A percentile compares a stretch with the other conserved stretches of the same genome.
phyloP scores from a whole-genome alignment of 2,113 vertebrate genomes.

The Sceloporus undulatus region DNA sequence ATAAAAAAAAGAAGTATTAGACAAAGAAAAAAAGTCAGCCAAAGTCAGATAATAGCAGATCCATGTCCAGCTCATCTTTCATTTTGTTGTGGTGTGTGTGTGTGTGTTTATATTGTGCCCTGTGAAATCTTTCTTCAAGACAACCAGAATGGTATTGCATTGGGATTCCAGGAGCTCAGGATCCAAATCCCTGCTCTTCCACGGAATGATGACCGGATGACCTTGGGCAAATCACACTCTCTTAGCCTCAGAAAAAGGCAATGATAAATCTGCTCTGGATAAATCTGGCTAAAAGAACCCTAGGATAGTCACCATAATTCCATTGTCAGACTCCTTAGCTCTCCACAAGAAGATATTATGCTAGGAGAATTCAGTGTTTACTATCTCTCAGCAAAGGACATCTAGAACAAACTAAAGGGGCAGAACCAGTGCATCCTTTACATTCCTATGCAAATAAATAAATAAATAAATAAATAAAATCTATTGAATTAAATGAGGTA shows the following conservation, averaged over 20 bases:
- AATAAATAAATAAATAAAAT: too few relatives aligned
- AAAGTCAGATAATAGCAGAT: neutral
- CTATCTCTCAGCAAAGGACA: neutral
- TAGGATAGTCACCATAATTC: too few relatives aligned
- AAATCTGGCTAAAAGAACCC: too few relatives aligned
- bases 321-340: neutral
- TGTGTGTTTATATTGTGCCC: neutral
- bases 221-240: too few relatives aligned
- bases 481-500: neutral
- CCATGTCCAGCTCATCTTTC: constrained; percentile 3
- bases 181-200: too few relatives aligned
- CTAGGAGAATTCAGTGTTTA: neutral
- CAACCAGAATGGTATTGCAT: too few relatives aligned
- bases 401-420: neutral
- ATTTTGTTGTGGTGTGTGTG: neutral
- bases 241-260: too few relatives aligned
- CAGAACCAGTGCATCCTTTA: neutral
- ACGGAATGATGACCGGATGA: too few relatives aligned
- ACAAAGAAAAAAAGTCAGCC: constrained; percentile 13
- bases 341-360: neutral
- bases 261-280: too few relatives aligned
- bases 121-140: neutral
- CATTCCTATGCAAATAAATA: neutral
- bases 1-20: neutral
- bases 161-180: too few relatives aligned